phyloP scores from a whole-genome alignment of 2,797 vertebrate genomes.

The Cossypha caffra region DNA sequence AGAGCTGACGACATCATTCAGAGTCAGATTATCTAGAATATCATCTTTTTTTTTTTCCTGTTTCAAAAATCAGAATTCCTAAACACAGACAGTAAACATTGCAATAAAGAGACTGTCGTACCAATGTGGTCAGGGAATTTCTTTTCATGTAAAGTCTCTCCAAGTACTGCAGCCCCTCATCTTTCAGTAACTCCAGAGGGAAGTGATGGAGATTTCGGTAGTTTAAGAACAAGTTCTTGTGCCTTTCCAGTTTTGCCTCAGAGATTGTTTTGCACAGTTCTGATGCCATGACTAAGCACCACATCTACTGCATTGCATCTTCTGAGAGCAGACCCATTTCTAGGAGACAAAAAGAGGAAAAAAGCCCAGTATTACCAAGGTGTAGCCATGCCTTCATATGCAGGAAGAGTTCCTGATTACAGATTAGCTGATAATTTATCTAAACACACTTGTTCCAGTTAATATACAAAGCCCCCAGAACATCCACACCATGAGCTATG shows the following conservation, averaged over 20 bases:
- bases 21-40: not conserved
- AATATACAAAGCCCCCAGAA: not conserved
- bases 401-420: not conserved
- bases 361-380: not conserved
- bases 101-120: conserved; percentile 71
- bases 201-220: conserved; percentile 92
- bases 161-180: conserved; percentile 92
- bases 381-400: not conserved
- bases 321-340: conserved; percentile 69
- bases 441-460: not conserved
- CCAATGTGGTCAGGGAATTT: conserved; percentile 94
- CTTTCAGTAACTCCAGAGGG: conserved; percentile 90
- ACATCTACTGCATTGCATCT: conserved; percentile 44
- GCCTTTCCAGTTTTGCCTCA: conserved; percentile 92
- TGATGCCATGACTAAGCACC: conserved; percentile 85
- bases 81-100: not conserved
- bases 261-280: conserved; percentile 92
- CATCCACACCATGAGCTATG: not conserved
- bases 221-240: conserved; percentile 98
- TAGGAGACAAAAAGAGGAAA: conserved; percentile 31
- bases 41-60: not conserved
- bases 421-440: not conserved
- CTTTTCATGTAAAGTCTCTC: conserved; percentile 98
- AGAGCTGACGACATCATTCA: not conserved
- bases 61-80: not conserved